Conservation (phyloP, 2,113 vertebrate genomes). For the Xyliphius kryptos region DNA sequence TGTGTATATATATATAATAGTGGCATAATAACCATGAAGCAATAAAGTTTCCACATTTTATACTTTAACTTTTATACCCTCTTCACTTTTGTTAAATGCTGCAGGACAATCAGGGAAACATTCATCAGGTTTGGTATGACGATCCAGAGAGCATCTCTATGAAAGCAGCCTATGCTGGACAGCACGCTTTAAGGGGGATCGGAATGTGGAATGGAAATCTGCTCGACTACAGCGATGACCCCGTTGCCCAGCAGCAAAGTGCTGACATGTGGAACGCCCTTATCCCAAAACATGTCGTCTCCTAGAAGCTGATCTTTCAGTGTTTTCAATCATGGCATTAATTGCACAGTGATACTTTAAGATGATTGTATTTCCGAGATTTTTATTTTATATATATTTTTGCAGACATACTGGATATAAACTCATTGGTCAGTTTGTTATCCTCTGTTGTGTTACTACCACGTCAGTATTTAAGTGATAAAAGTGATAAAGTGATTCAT, state of each 20-base stretch:
- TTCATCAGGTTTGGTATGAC: constrained; percentile 94
- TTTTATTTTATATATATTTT: no score
- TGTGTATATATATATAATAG: no score
- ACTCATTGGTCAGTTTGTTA: no score
- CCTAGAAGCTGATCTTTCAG: constrained; percentile 31
- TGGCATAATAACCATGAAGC: no score
- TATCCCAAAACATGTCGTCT: constrained; percentile 47
- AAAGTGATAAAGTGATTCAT: no score
- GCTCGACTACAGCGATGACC: constrained; percentile 74
- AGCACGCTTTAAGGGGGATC: constrained; percentile 73
- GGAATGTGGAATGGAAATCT: constrained; percentile 92
- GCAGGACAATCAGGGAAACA: constrained; percentile 67
- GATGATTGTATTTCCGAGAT: no score
- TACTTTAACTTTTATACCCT: no score
- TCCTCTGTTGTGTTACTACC: no score
- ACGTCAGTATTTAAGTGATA: no score
- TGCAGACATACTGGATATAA: no score
- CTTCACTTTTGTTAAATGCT: constrained; percentile 28
- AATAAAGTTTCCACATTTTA: no score
- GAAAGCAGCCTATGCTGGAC: constrained; percentile 69
- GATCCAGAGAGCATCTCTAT: constrained; percentile 80
- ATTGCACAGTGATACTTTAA: no score
- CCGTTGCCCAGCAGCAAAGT: constrained; percentile 69
- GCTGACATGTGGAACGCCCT: constrained; percentile 84
- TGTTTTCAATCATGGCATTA: constrained; percentile 1